Conservation (phyloP, 1,140 invertebrate species). For the Heliothis subflexa region DNA sequence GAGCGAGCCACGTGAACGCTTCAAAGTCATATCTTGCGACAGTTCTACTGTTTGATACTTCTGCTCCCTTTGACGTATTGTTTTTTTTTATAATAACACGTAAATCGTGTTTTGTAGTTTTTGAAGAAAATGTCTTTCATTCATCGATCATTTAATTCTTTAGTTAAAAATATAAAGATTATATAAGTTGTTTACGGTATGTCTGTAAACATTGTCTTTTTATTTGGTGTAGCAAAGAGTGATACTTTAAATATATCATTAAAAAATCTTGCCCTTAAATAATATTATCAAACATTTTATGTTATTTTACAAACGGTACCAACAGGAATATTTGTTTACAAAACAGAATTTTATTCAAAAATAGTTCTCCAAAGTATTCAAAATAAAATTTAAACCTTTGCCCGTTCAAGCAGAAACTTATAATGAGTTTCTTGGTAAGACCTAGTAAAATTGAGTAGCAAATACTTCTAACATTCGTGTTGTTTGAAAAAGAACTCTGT, state of each 20-base stretch:
- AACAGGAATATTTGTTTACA: not conserved
- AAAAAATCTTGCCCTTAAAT: too few species aligned
- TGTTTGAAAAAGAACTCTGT: conserved; percentile 3
- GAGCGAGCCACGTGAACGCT: conserved; percentile 1
- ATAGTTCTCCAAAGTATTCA: conserved; percentile 27
- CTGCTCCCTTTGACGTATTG: conserved; percentile 12
- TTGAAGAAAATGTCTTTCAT: not conserved
- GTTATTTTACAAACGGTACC: not conserved
- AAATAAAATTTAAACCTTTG: conserved; percentile 40
- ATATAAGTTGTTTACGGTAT: too few species aligned
- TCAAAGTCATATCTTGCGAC: conserved; percentile 18
- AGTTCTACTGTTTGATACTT: conserved; percentile 2
- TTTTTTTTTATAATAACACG: not conserved
- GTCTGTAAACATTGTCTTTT: too few species aligned
- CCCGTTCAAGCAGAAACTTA: conserved; percentile 22
- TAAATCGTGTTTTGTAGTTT: not conserved
- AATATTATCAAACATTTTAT: too few species aligned
- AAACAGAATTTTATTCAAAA: not conserved
- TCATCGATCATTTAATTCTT: too few species aligned
- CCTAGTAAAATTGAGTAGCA: conserved; percentile 42
- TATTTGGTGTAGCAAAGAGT: too few species aligned
- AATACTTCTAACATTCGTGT: not conserved
- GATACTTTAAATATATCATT: too few species aligned
- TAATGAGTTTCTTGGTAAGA: conserved; percentile 40
- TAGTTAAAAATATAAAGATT: too few species aligned